Evolutionary conservation across 2,797 vertebrate genomes (phyloP).

Genomic region (Acipenser oxyrinchus): DNA sequence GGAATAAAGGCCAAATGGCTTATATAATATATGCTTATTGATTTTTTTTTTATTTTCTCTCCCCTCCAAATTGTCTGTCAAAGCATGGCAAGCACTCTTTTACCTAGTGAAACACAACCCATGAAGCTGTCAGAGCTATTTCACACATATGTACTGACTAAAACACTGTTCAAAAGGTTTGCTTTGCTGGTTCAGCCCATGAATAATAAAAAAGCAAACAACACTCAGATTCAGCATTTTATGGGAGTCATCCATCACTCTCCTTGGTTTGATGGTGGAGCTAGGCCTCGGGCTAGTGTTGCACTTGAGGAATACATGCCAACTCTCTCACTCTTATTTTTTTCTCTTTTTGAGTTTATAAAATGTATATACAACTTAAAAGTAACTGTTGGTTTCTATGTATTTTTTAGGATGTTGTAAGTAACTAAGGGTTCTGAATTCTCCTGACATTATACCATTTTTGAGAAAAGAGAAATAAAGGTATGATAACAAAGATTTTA

Average conservation of each 20-base stretch:
- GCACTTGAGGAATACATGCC: slow-evolving; percentile 1
- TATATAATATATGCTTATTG: slow-evolving; percentile 9
- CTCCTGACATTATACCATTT: too few species aligned
- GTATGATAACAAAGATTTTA: too few species aligned
- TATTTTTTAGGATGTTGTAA: too few species aligned
- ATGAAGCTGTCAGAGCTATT: slow-evolving; percentile 26
- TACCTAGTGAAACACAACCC: slow-evolving; percentile 38
- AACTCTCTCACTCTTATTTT: background rate
- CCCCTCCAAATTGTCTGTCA: slow-evolving; percentile 12
- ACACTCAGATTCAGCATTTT: slow-evolving; percentile 10
- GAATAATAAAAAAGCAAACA: slow-evolving; percentile 1
- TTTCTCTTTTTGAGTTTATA: too few species aligned
- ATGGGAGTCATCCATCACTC: slow-evolving; percentile 4
- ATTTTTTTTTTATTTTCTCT: background rate
- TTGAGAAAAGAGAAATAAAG: too few species aligned
- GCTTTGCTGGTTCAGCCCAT: slow-evolving; percentile 5
- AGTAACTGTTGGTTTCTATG: too few species aligned
- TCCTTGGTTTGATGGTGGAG: background rate
- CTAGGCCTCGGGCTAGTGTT: background rate
- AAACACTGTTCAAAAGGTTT: slow-evolving; percentile 13
- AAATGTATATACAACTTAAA: too few species aligned
- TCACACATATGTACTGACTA: slow-evolving; percentile 29
- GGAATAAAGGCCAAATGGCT: slow-evolving; percentile 17
- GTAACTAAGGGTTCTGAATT: too few species aligned
- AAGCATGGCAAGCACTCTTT: slow-evolving; percentile 21